Base-by-base conservation (phyloP, 1,140 invertebrate genomes). In the Camponotus vicinus region DNA sequence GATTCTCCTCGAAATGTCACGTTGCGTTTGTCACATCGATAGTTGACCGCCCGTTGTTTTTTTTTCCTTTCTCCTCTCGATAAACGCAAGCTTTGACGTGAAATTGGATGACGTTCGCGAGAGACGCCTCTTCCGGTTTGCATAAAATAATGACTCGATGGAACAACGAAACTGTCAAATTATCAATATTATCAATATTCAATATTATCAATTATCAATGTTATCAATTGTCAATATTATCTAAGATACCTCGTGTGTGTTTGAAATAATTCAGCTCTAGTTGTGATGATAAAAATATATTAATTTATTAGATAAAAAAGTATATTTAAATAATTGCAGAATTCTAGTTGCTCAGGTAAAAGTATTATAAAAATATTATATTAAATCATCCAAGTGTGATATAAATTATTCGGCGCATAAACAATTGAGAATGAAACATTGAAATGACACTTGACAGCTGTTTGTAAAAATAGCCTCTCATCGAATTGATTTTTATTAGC, bases 1-100 rank as follows among this genome's bases (percentile, higher is more conserved):
- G 13, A 40, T 42, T 18, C 40, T 40, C 18, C 4, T 0, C n/a
- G 15, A 61, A 83, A 37, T 80, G 66, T 45, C 69, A 75, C 40
- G 40, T 83, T 9, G 37, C 37, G 27, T 27, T 27, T 61, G 66
- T 67, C 55, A 59, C 57, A 32, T 69, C 34, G 37, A 8, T 59
- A 75, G 45, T 73, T 57, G 59, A 83, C 45, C 59, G 78, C 78
- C 85, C 49, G 57, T 86, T 89, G 57, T 69, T 45, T 78, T 37
- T 78, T 37, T 64, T 37, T 27, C 21, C 15, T 45, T 67, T 67
- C 42, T 32, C 15, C n/a, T 32, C 21, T 66, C 2, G 27, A 73
- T 11, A 77, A 77, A 85, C 45, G 69, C 59, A 40, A 13, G 4
- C 21, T 40, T 27, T 57, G 11, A 63, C n/a, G 13, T 69, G 61